Evolutionary conservation across 2,113 vertebrate species (phyloP).

Genomic region (Pristiophorus japonicus): DNA sequence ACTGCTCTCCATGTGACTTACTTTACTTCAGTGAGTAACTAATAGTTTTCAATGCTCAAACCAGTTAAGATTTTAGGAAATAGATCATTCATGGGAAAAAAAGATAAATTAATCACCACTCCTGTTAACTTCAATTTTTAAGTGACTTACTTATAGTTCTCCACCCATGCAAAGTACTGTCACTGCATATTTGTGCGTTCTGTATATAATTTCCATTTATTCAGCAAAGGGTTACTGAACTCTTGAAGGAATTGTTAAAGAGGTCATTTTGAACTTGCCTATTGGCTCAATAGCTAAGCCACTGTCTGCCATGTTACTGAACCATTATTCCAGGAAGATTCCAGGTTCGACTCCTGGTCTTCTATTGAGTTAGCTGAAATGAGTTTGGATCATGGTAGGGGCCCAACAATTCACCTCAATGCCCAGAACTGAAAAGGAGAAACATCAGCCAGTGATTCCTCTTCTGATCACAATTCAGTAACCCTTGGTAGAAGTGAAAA

Average conservation of each 20-base stretch:
- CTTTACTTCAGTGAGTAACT: conserved; percentile 5
- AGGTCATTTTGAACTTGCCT: not conserved
- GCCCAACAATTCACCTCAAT: not conserved
- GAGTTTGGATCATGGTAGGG: not conserved
- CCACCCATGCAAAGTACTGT: not conserved
- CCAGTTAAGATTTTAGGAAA: not conserved
- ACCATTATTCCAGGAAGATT: not conserved
- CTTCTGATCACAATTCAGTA: not conserved
- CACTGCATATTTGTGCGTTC: not conserved
- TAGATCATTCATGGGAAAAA: not conserved
- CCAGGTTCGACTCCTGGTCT: not conserved
- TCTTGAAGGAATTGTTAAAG: not conserved
- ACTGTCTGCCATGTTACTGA: not conserved
- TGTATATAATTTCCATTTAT: not conserved
- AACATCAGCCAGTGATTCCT: not conserved
- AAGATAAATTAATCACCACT: not conserved
- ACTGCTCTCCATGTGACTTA: conserved; percentile 20
- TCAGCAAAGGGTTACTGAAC: not conserved
- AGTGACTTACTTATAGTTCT: not conserved
- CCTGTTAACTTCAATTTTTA: not conserved
- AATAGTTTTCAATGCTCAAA: not conserved
- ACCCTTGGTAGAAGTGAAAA: not conserved
- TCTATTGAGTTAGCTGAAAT: not conserved
- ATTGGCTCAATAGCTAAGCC: not conserved
- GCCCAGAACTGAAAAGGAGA: not conserved